Conservation (phyloP, 2,113 vertebrate genomes). For the Elachura formosa region DNA sequence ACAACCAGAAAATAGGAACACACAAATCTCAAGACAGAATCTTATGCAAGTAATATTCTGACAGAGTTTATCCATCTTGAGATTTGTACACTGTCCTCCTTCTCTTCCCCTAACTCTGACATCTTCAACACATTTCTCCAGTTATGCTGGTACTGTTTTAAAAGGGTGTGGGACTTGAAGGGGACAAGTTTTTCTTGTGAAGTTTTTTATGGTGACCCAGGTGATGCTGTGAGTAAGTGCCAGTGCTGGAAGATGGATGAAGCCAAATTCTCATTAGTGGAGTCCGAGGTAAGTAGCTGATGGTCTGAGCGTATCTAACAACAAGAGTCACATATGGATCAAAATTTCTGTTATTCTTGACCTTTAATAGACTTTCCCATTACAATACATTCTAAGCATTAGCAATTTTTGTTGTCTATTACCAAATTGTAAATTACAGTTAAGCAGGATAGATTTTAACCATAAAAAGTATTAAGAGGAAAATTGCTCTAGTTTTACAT, state of each 20-base stretch:
- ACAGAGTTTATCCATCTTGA: background rate
- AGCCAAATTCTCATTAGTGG: background rate
- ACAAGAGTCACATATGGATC: background rate
- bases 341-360: background rate
- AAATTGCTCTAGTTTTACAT: slow-evolving; percentile 1
- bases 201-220: background rate
- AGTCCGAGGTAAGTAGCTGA: background rate
- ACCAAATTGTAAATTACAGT: background rate
- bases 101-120: background rate
- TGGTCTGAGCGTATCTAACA: background rate
- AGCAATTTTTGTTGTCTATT: background rate
- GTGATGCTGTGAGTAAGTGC: background rate
- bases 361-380: background rate
- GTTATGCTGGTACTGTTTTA: background rate
- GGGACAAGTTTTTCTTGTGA: background rate
- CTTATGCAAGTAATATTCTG: background rate
- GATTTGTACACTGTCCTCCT: background rate
- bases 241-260: background rate
- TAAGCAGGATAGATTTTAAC: background rate
- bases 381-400: background rate
- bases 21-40: background rate
- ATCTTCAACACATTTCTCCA: background rate
- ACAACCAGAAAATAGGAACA: background rate
- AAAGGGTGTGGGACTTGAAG: background rate
- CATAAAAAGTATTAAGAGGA: background rate